Conservation (phyloP, 2,888 invertebrate genomes). For the Oscheius sp. region DNA sequence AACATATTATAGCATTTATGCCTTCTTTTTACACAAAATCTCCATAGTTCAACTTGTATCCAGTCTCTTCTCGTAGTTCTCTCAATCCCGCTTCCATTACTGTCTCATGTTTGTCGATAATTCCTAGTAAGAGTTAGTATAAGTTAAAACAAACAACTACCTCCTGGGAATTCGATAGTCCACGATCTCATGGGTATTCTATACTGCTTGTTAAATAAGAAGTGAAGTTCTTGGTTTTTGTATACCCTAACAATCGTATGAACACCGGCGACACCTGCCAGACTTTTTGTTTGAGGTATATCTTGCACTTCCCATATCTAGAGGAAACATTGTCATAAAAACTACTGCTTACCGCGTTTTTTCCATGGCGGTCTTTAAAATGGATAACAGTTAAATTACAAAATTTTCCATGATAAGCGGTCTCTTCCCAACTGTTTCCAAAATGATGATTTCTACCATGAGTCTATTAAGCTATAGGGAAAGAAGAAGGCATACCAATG, state of each 20-base stretch:
- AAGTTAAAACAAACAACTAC: neutral
- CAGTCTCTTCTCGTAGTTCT: constrained; percentile 18
- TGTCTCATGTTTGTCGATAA: constrained; percentile 11
- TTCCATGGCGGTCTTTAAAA: constrained; percentile 18
- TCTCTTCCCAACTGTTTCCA: constrained; percentile 11
- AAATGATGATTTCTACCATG: neutral
- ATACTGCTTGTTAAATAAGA: constrained; percentile 15
- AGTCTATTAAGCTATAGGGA: neutral
- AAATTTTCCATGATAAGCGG: constrained; percentile 21
- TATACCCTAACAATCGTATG: constrained; percentile 21
- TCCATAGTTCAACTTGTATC: neutral
- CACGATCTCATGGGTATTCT: constrained; percentile 15
- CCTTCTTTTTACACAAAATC: constrained; percentile 19
- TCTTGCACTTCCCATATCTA: constrained; percentile 23
- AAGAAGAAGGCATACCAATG: neutral
- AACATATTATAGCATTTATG: neutral
- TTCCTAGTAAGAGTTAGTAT: neutral
- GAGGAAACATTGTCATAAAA: neutral
- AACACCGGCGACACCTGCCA: constrained; percentile 19
- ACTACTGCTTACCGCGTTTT: neutral
- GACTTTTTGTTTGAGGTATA: constrained; percentile 1
- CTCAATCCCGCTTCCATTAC: constrained; percentile 14
- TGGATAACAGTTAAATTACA: constrained; percentile 22
- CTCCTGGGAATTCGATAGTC: constrained; percentile 25
- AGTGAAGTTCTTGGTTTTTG: constrained; percentile 10